Evolutionary conservation across 1,140 invertebrate genomes (phyloP).

Genomic region (Macrobrachium rosenbergii): DNA sequence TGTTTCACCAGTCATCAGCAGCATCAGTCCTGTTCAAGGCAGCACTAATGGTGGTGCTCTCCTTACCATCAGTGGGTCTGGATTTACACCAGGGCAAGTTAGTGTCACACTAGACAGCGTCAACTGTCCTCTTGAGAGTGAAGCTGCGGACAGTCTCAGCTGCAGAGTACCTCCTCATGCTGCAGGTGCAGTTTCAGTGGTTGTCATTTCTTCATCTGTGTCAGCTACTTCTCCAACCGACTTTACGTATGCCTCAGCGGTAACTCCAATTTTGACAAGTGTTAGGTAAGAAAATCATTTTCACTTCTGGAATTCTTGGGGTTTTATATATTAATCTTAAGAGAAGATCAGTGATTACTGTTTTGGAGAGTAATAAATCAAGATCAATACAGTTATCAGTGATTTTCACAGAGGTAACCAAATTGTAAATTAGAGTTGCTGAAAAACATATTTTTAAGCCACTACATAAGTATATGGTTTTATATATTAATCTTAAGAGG

Average conservation of each 20-base stretch:
- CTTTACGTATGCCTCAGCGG: slow-evolving; percentile 27
- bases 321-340: too few relatives aligned
- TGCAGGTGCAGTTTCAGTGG: slow-evolving; percentile 8
- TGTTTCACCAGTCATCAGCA: background rate
- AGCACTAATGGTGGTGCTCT: slow-evolving; percentile 44
- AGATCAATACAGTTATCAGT: too few relatives aligned
- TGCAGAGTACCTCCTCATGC: slow-evolving; percentile 34
- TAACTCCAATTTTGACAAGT: slow-evolving; percentile 25
- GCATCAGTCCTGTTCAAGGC: slow-evolving; percentile 17
- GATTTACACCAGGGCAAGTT: slow-evolving; percentile 25
- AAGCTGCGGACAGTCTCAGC: background rate
- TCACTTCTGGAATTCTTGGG: background rate
- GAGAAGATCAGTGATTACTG: too few relatives aligned
- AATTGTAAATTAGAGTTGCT: too few relatives aligned
- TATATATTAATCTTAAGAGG: too few relatives aligned
- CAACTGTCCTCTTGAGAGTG: slow-evolving; percentile 7
- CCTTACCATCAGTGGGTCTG: slow-evolving; percentile 27
- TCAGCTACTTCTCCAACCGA: background rate
- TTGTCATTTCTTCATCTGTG: background rate
- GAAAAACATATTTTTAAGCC: too few relatives aligned
- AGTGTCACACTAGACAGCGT: slow-evolving; percentile 29
- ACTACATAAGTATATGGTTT: too few relatives aligned
- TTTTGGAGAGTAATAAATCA: too few relatives aligned
- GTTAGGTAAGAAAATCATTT: slow-evolving; percentile 5
- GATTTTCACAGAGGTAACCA: too few relatives aligned